Evolutionary conservation across 2,888 invertebrate genomes (phyloP).

Genomic region (Amiota communis): DNA sequence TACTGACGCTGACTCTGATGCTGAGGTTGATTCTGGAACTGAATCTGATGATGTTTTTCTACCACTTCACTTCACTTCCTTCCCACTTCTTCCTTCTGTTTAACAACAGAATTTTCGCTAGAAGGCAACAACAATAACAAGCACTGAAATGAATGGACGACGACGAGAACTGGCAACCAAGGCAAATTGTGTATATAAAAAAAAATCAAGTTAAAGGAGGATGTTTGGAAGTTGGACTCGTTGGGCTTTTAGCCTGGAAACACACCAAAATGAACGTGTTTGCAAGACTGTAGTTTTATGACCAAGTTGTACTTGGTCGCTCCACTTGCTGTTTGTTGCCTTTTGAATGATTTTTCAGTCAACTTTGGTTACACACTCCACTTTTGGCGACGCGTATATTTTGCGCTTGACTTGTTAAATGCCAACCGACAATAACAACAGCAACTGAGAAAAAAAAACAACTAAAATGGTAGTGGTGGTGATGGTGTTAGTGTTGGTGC

Average conservation of each 20-base stretch:
- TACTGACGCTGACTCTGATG: no score
- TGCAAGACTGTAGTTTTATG: slow-evolving; percentile 1
- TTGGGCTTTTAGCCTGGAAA: not conserved
- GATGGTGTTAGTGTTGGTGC: slow-evolving; percentile 26
- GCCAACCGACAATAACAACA: slow-evolving; percentile 9
- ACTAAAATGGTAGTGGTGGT: slow-evolving; percentile 4
- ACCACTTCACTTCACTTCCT: no score
- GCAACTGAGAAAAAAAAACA: not conserved
- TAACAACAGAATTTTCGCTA: no score
- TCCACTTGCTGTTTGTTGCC: not conserved
- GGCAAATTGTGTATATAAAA: not conserved
- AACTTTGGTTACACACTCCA: not conserved
- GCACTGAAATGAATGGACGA: not conserved
- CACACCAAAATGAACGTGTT: slow-evolving; percentile 1
- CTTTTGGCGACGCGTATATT: slow-evolving; percentile 14
- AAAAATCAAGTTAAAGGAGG: not conserved
- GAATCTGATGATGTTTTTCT: no score
- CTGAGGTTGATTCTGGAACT: no score
- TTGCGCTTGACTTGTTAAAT: slow-evolving; percentile 27
- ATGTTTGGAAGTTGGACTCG: no score
- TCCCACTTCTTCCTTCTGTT: no score
- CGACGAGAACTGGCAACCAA: not conserved
- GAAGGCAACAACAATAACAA: no score
- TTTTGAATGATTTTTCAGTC: slow-evolving; percentile 10
- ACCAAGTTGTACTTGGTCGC: not conserved